Conservation (phyloP, 2,888 invertebrate genomes). For the Pristionchus japonicus region DNA sequence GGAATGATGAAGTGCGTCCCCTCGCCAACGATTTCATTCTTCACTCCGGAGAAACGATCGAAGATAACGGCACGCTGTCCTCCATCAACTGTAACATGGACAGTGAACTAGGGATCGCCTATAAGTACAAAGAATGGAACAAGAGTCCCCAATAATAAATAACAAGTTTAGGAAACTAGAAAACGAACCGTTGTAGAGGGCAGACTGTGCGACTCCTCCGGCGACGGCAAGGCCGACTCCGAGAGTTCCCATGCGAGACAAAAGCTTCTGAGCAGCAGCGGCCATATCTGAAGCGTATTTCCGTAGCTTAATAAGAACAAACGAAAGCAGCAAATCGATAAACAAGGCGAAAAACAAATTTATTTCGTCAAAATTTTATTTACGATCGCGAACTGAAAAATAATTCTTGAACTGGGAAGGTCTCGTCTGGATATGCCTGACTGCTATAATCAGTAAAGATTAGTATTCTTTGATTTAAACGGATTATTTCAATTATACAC, state of each 20-base stretch:
- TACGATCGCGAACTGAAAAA: neutral
- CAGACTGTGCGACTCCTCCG: constrained; percentile 94
- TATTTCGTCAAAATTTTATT: constrained; percentile 5
- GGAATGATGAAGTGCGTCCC: constrained; percentile 99
- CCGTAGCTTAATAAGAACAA: neutral
- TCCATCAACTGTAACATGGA: constrained; percentile 96
- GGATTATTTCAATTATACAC: no score
- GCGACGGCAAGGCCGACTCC: constrained; percentile 92
- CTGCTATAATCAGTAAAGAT: neutral
- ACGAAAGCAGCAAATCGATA: neutral
- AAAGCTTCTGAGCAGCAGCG: constrained; percentile 74
- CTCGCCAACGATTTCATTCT: constrained; percentile 91
- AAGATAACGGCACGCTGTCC: constrained; percentile 99
- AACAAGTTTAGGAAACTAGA: no score
- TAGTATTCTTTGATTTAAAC: no score
- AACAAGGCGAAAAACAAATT: neutral
- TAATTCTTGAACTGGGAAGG: neutral
- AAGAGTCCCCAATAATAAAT: no score
- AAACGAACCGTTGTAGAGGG: constrained; percentile 90
- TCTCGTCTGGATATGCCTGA: constrained; percentile 1
- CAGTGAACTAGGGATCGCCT: no score
- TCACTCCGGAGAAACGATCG: constrained; percentile 95
- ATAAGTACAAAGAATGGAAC: no score
- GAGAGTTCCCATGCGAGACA: constrained; percentile 81
- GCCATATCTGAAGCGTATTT: constrained; percentile 52